These are phyloP conservation scores for Drosophila insularis DNA, from an alignment of 1,140 invertebrate species.

Conservation along the genomic window DNA sequence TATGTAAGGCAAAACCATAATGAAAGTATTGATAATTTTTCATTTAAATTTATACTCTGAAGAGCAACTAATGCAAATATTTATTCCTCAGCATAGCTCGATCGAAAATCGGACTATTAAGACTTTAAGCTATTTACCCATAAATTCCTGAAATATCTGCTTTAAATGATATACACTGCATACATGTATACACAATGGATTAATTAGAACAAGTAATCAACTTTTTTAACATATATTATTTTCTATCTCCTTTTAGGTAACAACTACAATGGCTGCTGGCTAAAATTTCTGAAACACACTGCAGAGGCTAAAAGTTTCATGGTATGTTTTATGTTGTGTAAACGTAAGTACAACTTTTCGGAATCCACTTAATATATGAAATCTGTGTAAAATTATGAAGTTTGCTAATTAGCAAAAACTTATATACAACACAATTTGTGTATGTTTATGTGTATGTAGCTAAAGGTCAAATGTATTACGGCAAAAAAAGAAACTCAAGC, in stretches of 20 bases:
- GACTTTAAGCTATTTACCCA: too few species aligned
- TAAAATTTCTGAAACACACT: not conserved
- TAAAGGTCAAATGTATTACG: slow-evolving; percentile 6
- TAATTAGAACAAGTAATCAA: slow-evolving; percentile 18
- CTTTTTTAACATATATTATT: not conserved
- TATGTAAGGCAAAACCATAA: too few species aligned
- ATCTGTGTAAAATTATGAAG: slow-evolving; percentile 63
- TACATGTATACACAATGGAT: not conserved
- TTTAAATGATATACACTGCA: too few species aligned
- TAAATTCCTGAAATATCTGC: too few species aligned
- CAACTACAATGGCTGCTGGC: not conserved
- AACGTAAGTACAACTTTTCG: slow-evolving; percentile 13
- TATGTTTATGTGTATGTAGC: not conserved
- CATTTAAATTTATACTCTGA: too few species aligned
- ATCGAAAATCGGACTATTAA: too few species aligned
- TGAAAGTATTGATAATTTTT: too few species aligned
- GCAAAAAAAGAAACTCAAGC: not conserved
- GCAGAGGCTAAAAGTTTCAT: not conserved
- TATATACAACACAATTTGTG: not conserved
- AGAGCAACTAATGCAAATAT: too few species aligned
- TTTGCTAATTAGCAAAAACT: slow-evolving; percentile 62
- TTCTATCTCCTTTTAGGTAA: slow-evolving; percentile 22
- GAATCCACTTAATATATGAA: slow-evolving; percentile 51
- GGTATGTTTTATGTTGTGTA: slow-evolving; percentile 8
- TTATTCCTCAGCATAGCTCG: too few species aligned